Evolutionary conservation across 1,140 invertebrate species (phyloP).

Genomic region (Hyles euphorbiae): DNA sequence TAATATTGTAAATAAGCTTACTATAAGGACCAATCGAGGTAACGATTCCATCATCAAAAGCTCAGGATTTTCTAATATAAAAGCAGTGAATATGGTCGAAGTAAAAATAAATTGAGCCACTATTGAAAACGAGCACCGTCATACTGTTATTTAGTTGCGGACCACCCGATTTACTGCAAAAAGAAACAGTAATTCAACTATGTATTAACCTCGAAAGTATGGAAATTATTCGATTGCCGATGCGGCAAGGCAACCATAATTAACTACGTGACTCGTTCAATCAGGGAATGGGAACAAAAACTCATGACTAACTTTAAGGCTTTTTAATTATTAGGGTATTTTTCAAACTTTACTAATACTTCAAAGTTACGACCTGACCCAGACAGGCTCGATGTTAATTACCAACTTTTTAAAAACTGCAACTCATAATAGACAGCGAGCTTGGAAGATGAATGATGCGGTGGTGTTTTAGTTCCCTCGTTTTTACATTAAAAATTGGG

Average conservation of each 20-base stretch:
- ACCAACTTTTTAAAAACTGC: constrained; percentile 73
- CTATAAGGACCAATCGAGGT: too few species aligned
- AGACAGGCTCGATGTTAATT: constrained; percentile 65
- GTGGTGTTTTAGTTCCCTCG: constrained; percentile 46
- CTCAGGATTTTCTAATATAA: too few species aligned
- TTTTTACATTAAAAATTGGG: too few species aligned
- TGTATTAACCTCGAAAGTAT: too few species aligned
- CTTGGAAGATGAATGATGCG: constrained; percentile 72
- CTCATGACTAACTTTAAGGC: constrained; percentile 40
- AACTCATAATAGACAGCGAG: constrained; percentile 71
- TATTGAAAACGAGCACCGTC: constrained; percentile 1
- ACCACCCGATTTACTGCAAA: too few species aligned
- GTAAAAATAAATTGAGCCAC: neutral
- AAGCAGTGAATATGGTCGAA: too few species aligned
- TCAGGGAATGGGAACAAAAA: constrained; percentile 40
- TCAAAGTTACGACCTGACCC: constrained; percentile 57
- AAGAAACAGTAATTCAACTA: too few species aligned
- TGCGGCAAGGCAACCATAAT: constrained; percentile 9
- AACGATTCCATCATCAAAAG: too few species aligned
- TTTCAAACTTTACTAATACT: constrained; percentile 62
- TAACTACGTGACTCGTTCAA: constrained; percentile 43
- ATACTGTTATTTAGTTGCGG: too few species aligned
- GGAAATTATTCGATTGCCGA: too few species aligned
- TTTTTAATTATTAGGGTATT: constrained; percentile 67
- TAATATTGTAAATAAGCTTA: too few species aligned